These are phyloP conservation scores for Drosophila bifasciata DNA, from an alignment of 1,140 invertebrate genomes.

Conservation along the genomic window DNA sequence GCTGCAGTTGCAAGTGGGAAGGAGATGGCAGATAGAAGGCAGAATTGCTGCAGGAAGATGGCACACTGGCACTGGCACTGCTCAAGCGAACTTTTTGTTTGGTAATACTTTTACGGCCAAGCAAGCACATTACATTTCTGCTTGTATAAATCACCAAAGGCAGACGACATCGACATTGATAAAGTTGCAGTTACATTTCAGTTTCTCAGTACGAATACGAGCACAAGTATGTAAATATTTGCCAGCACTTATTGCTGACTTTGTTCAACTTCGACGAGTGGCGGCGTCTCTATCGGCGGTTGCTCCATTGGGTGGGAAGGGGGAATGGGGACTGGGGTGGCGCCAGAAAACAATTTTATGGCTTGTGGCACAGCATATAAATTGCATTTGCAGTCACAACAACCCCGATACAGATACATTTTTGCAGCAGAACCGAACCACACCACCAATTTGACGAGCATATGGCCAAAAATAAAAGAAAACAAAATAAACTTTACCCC, in stretches of 20 bases:
- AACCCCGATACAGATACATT: constrained; percentile 35
- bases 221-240: constrained; percentile 72
- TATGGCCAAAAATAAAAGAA: neutral
- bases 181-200: constrained; percentile 80
- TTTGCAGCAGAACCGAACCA: constrained; percentile 21
- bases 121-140: constrained; percentile 54
- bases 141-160: constrained; percentile 77
- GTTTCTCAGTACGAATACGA: neutral
- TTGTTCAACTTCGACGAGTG: constrained; percentile 10
- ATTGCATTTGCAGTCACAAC: constrained; percentile 46
- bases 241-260: constrained; percentile 73
- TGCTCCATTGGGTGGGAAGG: no score
- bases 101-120: constrained; percentile 70
- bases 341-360: constrained; percentile 58
- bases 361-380: constrained; percentile 61
- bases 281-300: neutral
- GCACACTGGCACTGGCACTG: constrained; percentile 5
- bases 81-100: constrained; percentile 50
- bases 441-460: neutral
- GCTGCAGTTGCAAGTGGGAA: neutral
- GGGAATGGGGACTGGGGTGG: neutral
- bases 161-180: constrained; percentile 82
- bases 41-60: constrained; percentile 20
- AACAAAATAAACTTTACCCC: constrained; percentile 30
- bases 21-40: neutral